Percentiles rank a stretch among this genome's conserved stretches.
phyloP scores from a whole-genome alignment of 2,113 vertebrate species.

The Gymnogyps californianus region DNA sequence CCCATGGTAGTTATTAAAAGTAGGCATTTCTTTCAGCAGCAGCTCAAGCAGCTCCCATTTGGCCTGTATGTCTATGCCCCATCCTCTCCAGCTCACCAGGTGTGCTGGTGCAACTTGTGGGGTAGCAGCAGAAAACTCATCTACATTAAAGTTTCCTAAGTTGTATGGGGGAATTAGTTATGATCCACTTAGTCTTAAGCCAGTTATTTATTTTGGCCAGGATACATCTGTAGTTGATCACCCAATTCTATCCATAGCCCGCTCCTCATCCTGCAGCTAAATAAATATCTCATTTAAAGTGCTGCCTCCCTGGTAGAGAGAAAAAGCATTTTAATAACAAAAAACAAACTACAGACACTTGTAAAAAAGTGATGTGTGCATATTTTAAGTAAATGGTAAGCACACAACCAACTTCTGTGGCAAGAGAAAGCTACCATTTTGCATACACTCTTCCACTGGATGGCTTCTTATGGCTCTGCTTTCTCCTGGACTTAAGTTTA shows the following conservation, averaged over 20 bases:
- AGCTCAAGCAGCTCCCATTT: neutral
- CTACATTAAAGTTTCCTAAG: neutral
- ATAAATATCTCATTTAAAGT: neutral
- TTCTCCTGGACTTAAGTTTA: neutral
- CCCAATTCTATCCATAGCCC: neutral
- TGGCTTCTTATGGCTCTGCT: neutral
- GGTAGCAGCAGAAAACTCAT: neutral
- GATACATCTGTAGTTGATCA: neutral
- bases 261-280: neutral
- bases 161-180: neutral
- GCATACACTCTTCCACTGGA: neutral
- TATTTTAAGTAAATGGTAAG: neutral
- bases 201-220: neutral
- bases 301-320: neutral
- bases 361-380: accelerated
- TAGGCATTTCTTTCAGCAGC: neutral
- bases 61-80: neutral
- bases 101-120: neutral
- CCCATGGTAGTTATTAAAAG: neutral
- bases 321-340: neutral
- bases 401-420: neutral
- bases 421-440: neutral
- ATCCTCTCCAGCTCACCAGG: neutral
- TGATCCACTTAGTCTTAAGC: neutral
- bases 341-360: too few relatives aligned